Evolutionary conservation across 2,797 vertebrate species (phyloP).

Genomic region (Poecilia picta): DNA sequence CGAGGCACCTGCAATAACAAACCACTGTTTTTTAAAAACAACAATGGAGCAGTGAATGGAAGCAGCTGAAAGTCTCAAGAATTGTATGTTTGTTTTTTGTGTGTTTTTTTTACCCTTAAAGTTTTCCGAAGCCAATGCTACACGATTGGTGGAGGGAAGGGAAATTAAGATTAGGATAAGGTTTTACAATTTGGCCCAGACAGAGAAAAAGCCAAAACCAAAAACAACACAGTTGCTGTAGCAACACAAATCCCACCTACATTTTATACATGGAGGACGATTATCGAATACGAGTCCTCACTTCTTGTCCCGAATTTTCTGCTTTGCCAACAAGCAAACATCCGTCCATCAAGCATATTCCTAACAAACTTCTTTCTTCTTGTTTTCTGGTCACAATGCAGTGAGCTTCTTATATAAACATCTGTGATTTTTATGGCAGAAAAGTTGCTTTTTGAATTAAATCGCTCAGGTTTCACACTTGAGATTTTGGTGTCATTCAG

Average conservation of each 20-base stretch:
- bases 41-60: neutral
- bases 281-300: neutral
- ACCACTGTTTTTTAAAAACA: neutral
- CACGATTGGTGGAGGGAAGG: neutral
- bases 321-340: neutral
- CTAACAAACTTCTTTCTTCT: neutral
- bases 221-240: neutral
- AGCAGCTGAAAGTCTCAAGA: neutral
- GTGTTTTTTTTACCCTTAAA: neutral
- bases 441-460: neutral
- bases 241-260: neutral
- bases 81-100: neutral
- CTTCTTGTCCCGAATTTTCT: neutral
- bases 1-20: neutral
- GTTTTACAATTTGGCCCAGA: neutral
- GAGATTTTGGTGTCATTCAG: neutral
- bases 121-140: neutral
- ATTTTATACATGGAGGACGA: neutral
- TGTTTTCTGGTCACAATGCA: neutral
- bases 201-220: neutral
- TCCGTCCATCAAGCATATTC: neutral
- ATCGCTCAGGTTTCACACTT: neutral
- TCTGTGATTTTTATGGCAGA: neutral
- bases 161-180: neutral
- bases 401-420: neutral